Evolutionary conservation across 1,140 invertebrate genomes (phyloP).

Genomic region (Brachionus manjavacas): DNA sequence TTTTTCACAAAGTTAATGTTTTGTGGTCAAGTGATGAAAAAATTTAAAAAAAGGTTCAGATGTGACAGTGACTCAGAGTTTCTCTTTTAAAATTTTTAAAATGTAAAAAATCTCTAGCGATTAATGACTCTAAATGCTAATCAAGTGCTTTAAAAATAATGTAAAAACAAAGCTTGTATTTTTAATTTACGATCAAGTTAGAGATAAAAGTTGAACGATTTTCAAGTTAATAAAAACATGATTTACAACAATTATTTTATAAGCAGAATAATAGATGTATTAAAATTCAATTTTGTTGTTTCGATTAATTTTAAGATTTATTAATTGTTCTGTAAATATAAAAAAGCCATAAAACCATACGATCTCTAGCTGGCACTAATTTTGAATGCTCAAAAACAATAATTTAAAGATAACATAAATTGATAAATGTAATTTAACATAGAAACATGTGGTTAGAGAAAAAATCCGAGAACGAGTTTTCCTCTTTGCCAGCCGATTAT

Average conservation of each 20-base stretch:
- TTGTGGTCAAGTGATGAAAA: too few species aligned
- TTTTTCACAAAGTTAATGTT: too few species aligned
- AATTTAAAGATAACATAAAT: slow-evolving; percentile 13
- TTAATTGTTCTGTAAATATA: slow-evolving; percentile 36
- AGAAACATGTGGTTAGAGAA: slow-evolving; percentile 17
- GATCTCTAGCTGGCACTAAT: slow-evolving; percentile 13
- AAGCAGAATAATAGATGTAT: neutral
- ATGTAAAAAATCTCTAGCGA: neutral
- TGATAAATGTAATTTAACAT: slow-evolving; percentile 36
- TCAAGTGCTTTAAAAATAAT: neutral
- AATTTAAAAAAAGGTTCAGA: neutral
- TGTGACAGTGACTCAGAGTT: neutral
- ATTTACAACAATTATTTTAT: slow-evolving; percentile 15
- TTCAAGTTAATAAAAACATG: slow-evolving; percentile 23
- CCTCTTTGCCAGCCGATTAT: neutral
- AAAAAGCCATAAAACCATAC: slow-evolving; percentile 5
- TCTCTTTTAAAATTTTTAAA: neutral
- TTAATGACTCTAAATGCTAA: neutral
- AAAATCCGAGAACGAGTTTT: neutral
- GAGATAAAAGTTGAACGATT: neutral
- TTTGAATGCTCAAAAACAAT: neutral
- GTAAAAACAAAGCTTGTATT: neutral
- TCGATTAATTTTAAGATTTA: slow-evolving; percentile 3
- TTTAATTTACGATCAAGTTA: neutral
- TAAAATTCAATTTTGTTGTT: slow-evolving; percentile 31